Base-by-base conservation (phyloP, 2,888 invertebrate genomes). In the Pollenia griseotomentosa region DNA sequence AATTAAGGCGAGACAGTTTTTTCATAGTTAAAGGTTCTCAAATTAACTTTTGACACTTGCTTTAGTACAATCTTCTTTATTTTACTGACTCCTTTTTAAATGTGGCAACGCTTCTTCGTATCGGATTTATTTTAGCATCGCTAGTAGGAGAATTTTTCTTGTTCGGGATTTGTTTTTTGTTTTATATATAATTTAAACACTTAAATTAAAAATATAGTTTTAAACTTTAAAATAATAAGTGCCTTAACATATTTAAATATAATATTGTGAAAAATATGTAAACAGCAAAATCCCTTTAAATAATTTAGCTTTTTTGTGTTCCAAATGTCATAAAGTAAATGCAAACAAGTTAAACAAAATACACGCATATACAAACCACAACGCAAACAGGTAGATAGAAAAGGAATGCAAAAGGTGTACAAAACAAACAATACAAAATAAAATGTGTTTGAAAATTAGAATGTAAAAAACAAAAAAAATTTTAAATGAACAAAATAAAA, bases 341-440 rank as follows among this genome's bases (percentile, higher is more conserved):
- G 71, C 81, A 81, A 87, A 87, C 73, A 87, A 80, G 86, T 79
- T 73, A 63, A 73, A 74, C 73, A 59, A 57, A 71, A 71, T 44
- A 55, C 16, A 73, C 59, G 6, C 51, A 74, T 63, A 74, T 14
- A 57, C n/a, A 79, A 48, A 59, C 42, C 57, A 68, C 40, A 71
- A 80, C 42, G 75, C 83, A 86, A 83, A 86, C 87, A 87, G 87
- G 87, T 87, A 84, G 86, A 77, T 65, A 71, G 55, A 59, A 51
- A 65, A 33, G 78, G 77, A 86, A 83, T 86, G 87, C 73, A 66
- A 73, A 87, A 83, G 59, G 46, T 80, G 79, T 75, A 80, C 51
- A 83, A 77, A 74, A 83, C 51, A 83, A 79, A 83, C 55, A 83
- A 79, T 48, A 73, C n/a, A 75, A 63, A 14, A 51, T 75, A 33